Conservation (phyloP, 2,113 vertebrate species). For the Antechinus flavipes region DNA sequence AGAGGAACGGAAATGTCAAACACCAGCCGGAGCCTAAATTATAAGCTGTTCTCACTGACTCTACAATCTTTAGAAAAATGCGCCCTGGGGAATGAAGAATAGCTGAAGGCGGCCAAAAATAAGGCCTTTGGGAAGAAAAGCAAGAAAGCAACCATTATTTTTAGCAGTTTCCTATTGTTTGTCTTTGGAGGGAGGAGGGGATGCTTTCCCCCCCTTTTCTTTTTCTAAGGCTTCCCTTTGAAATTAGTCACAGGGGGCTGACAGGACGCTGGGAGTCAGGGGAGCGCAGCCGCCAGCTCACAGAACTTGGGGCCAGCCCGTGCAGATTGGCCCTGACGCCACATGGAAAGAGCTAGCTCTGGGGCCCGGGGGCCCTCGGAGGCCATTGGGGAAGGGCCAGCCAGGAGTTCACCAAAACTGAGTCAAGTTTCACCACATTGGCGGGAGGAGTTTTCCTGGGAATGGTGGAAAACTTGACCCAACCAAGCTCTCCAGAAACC, state of each 20-base stretch:
- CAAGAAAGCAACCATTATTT: conserved; percentile 72
- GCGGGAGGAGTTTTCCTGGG: not conserved
- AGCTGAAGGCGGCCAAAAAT: conserved; percentile 71
- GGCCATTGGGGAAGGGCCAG: not conserved
- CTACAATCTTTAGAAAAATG: conserved; percentile 61
- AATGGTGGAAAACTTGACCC: conserved; percentile 3
- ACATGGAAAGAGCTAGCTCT: not conserved
- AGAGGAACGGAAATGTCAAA: conserved; percentile 59
- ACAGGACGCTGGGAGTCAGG: conserved; percentile 38
- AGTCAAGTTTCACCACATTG: not conserved
- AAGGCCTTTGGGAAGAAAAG: conserved; percentile 71
- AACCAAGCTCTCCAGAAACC: not conserved
- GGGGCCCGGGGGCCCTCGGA: not conserved
- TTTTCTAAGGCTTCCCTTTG: conserved; percentile 70
- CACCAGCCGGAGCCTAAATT: conserved; percentile 73
- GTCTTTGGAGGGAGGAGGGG: conserved; percentile 60
- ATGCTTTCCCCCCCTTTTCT: conserved; percentile 1
- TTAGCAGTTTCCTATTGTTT: conserved; percentile 76
- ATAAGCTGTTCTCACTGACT: conserved; percentile 63
- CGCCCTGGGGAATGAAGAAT: conserved; percentile 65
- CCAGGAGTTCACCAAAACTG: not conserved
- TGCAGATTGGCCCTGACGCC: too few species aligned
- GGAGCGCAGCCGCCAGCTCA: not conserved
- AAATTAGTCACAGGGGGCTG: conserved; percentile 71
- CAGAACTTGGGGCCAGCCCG: not conserved